Percentiles rank a stretch among this genome's conserved stretches.
These are phyloP conservation scores for Drymonia ruficornis DNA, from an alignment of 2,888 invertebrate species.

Conservation along the genomic window DNA sequence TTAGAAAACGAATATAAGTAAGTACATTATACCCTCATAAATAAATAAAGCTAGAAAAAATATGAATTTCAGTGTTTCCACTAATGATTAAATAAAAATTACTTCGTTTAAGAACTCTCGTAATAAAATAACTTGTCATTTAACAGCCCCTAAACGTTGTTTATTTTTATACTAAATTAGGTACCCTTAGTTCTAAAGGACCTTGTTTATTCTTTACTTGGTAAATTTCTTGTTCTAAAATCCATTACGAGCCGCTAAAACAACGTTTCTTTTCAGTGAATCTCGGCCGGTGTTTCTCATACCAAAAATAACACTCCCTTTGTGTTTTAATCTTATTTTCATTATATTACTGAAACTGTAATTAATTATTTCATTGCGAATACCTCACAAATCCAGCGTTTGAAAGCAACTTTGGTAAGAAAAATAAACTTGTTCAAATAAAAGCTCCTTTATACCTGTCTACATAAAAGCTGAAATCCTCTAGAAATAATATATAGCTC, in stretches of 20 bases:
- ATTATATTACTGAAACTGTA: conserved; percentile 8
- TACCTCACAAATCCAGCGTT: conserved; percentile 21
- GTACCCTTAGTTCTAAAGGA: neutral
- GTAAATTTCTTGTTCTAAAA: neutral
- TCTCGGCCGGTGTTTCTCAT: neutral
- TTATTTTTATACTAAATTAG: neutral
- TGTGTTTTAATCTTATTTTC: conserved; percentile 1
- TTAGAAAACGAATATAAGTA: neutral
- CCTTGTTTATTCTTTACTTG: neutral
- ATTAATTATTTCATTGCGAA: conserved; percentile 31
- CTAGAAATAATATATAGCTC: conserved; percentile 34
- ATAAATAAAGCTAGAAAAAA: too few relatives aligned
- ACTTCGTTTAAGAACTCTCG: too few relatives aligned
- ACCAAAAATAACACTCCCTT: neutral
- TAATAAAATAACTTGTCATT: too few relatives aligned
- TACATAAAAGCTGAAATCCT: conserved; percentile 29
- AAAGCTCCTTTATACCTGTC: conserved; percentile 26
- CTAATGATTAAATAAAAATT: too few relatives aligned
- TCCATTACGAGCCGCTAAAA: conserved; percentile 1
- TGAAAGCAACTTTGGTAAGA: conserved; percentile 26
- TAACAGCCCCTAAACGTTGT: too few relatives aligned
- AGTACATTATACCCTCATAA: too few relatives aligned
- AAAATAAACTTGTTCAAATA: conserved; percentile 35
- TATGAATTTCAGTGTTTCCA: too few relatives aligned
- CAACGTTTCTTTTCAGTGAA: neutral